These are phyloP conservation scores for Hucho hucho DNA, from an alignment of 2,113 vertebrate genomes.

Conservation along the genomic window DNA sequence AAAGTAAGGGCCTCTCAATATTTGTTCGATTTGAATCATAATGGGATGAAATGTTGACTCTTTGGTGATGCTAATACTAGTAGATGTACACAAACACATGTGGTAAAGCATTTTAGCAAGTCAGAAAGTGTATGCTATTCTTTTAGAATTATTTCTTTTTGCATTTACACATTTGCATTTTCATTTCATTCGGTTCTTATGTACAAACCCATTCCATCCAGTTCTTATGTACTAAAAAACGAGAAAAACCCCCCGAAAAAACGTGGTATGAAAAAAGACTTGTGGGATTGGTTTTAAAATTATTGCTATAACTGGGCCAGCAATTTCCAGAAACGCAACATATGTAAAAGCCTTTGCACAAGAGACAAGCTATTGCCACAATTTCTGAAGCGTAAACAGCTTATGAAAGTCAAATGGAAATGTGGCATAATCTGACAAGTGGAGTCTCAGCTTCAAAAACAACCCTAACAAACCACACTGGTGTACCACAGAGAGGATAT, in stretches of 20 bases:
- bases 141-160: constrained; percentile 9
- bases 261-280: constrained; percentile 53
- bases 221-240: constrained; percentile 24
- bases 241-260: constrained; percentile 35
- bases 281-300: constrained; percentile 54
- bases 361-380: constrained; percentile 73
- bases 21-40: background rate
- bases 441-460: constrained; percentile 74
- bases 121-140: background rate
- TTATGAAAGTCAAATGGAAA: constrained; percentile 83
- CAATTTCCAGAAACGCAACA: constrained; percentile 70
- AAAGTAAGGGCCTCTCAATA: constrained; percentile 21
- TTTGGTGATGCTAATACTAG: background rate
- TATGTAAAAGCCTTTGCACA: constrained; percentile 76
- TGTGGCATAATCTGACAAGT: constrained; percentile 81
- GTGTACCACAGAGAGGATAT: constrained; percentile 55
- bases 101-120: background rate
- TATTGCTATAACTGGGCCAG: constrained; percentile 70
- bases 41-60: background rate
- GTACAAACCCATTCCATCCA: constrained; percentile 10
- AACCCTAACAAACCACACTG: constrained; percentile 69
- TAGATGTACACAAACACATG: background rate
- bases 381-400: constrained; percentile 80
- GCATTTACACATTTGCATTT: constrained; percentile 32
- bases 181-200: constrained; percentile 19